Percentiles rank a stretch among this genome's conserved stretches.
Conservation (phyloP, 2,113 vertebrate genomes). For the Microtus ochrogaster region DNA sequence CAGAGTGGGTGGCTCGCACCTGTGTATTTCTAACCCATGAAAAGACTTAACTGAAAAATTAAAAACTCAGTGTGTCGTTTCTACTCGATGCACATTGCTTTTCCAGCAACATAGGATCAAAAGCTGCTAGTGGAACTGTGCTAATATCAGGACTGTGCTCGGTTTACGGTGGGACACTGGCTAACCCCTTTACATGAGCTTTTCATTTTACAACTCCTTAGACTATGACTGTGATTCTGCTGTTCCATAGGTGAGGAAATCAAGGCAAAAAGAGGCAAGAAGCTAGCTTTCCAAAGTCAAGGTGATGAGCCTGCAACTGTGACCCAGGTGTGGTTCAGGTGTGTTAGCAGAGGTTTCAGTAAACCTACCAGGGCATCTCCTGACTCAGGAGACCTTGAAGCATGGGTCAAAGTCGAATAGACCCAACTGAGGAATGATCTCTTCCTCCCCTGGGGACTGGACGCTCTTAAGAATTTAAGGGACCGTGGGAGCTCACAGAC, state of each 20-base stretch:
- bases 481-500: too few species aligned
- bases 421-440: not conserved
- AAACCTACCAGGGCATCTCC: not conserved
- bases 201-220: not conserved
- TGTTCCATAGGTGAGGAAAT: not conserved
- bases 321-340: not conserved
- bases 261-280: not conserved
- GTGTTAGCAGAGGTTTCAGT: fast-evolving
- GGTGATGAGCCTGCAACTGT: too few species aligned
- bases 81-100: not conserved
- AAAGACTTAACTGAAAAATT: not conserved
- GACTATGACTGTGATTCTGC: not conserved
- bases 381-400: not conserved
- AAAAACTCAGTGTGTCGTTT: not conserved
- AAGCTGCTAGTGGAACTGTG: not conserved
- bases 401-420: not conserved
- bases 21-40: not conserved
- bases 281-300: not conserved
- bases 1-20: not conserved
- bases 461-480: not conserved
- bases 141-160: not conserved
- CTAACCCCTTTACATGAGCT: not conserved
- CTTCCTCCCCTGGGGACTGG: not conserved
- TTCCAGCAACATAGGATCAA: not conserved
- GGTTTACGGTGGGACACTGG: not conserved